phyloP scores from a whole-genome alignment of 2,113 vertebrate species.

The Apeltes quadracus region DNA sequence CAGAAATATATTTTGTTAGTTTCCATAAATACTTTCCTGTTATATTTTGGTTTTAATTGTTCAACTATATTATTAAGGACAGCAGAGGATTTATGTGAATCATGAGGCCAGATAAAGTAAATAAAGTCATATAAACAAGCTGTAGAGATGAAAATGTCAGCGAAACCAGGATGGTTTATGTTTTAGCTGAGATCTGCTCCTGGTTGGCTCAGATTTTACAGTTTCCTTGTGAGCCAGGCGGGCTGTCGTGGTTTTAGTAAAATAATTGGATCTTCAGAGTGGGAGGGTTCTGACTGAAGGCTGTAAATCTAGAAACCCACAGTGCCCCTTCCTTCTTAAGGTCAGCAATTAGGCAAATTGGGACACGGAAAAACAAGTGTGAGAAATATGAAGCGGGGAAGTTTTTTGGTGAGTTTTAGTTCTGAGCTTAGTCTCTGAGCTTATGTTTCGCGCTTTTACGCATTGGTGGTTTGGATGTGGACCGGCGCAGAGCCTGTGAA shows the following conservation, averaged over 20 bases:
- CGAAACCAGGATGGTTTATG: constrained; percentile 51
- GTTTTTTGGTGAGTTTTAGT: background rate
- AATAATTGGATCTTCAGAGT: constrained; percentile 64
- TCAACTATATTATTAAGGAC: background rate
- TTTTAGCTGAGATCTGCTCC: constrained; percentile 43
- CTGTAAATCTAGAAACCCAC: constrained; percentile 54
- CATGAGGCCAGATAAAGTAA: constrained; percentile 38
- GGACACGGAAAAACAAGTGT: background rate
- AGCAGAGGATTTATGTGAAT: constrained; percentile 48
- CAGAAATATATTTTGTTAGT: constrained; percentile 41
- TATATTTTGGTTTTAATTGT: constrained; percentile 20
- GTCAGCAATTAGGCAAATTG: constrained; percentile 47
- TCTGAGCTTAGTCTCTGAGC: constrained; percentile 1
- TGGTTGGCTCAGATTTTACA: constrained; percentile 59
- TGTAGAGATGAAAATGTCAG: constrained; percentile 58
- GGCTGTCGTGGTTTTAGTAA: constrained; percentile 53
- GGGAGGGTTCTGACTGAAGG: constrained; percentile 39
- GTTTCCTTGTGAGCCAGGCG: constrained; percentile 38
- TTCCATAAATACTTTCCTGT: constrained; percentile 8
- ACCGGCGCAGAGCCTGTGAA: constrained; percentile 16
- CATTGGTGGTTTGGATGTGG: constrained; percentile 35
- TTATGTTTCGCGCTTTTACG: constrained; percentile 29
- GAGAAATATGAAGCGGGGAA: background rate
- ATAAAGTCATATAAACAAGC: constrained; percentile 58
- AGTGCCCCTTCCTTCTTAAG: constrained; percentile 13